Evolutionary conservation across 2,888 invertebrate species (phyloP), one percentile per base, ranked within the genome.

Genomic region (Stictocephala bisonia): DNA sequence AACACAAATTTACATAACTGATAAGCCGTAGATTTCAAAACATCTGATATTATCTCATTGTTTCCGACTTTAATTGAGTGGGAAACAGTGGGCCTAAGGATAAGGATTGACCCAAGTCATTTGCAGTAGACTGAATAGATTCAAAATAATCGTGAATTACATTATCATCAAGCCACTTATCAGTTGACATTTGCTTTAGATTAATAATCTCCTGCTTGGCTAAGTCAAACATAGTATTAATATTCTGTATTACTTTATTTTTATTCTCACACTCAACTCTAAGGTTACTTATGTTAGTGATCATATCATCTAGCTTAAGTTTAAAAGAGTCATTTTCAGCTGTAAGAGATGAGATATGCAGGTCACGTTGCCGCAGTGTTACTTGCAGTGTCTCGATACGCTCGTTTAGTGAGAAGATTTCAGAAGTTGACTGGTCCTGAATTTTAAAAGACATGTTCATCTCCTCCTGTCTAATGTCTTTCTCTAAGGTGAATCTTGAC

Each of bases 81-180:
- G 13, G 51, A 51, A 51, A 24, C 51, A 24, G 51, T n/a, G 3
- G 51, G 51, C 9, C 51, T 51, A 51, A 51, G 51, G 13, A 51
- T 6, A 51, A 24, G 13, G 26, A 51, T 24, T 51, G 2, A 24
- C 13, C 26, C 20, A 1, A 6, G 4, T 51, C 27, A 51, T n/a
- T 2, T 13, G 22, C 26, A 3, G 3, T 26, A 24, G 24, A 26
- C 27, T 51, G 22, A 24, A 24, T 51, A 2, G 51, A 6, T n/a
- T 24, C 13, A 51, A 51, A 51, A 51, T 51, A 51, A 1, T 24
- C 51, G 15, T 51, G 1, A 3, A 51, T 51, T 3, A 24, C 20
- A 24, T 24, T 15, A 51, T 51, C 51, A 2, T 51, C 51, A 3
- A 51, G 11, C 51, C 51, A 51, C n/a, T 51, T 51, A 24, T 51